A percentile compares a stretch with the other conserved stretches of the same genome.
These are phyloP conservation scores for Esox masquinongy DNA, from an alignment of 2,797 vertebrate genomes.

Conservation along the genomic window DNA sequence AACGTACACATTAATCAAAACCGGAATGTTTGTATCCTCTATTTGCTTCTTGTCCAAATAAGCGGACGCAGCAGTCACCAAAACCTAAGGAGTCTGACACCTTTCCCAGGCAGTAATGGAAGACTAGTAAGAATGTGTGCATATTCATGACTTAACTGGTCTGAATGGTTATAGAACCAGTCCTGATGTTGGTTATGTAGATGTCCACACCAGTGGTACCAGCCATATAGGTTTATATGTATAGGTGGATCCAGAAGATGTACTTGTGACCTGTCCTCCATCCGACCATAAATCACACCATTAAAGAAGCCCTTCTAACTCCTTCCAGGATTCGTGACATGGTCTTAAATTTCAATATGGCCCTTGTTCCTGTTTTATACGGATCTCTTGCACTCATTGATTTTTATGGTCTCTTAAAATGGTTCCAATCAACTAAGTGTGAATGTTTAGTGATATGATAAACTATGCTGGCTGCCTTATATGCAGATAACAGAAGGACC, in stretches of 20 bases:
- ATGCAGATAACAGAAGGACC: neutral
- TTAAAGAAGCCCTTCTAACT: slow-evolving; percentile 9
- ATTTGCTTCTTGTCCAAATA: neutral
- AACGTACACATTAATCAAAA: no score
- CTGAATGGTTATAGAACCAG: neutral
- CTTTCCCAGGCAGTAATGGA: neutral
- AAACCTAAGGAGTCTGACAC: neutral
- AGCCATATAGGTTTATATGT: neutral
- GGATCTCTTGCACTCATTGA: slow-evolving; percentile 10
- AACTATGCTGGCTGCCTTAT: slow-evolving; percentile 3
- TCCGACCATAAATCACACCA: slow-evolving; percentile 10
- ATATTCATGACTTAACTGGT: neutral
- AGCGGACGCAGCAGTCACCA: neutral
- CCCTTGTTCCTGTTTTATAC: slow-evolving; percentile 5
- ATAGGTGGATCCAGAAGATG: neutral
- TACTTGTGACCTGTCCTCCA: neutral
- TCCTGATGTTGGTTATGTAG: neutral
- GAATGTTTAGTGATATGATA: slow-evolving; percentile 20
- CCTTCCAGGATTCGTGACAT: slow-evolving; percentile 12
- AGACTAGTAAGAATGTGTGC: neutral
- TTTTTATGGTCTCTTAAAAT: slow-evolving; percentile 18
- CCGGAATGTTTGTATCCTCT: neutral
- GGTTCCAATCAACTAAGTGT: slow-evolving; percentile 18
- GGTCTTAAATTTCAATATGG: slow-evolving; percentile 4
- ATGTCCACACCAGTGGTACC: neutral